Evolutionary conservation across 2,888 invertebrate genomes (phyloP).

Genomic region (Cenopis cana): DNA sequence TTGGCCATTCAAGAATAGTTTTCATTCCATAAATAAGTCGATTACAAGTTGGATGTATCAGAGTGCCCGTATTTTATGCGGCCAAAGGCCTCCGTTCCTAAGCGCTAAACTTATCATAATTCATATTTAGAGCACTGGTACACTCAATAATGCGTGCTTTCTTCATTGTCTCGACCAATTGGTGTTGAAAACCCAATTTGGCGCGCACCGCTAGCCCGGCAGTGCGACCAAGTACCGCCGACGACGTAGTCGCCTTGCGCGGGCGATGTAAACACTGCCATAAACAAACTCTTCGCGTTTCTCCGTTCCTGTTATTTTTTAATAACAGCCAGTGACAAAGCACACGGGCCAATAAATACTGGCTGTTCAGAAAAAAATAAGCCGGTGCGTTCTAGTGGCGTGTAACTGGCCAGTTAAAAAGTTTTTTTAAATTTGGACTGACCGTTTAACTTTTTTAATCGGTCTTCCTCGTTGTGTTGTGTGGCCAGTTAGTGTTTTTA

Average conservation of each 20-base stretch:
- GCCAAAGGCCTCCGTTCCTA: neutral
- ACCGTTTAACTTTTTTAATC: neutral
- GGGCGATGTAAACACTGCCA: neutral
- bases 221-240: slow-evolving; percentile 28
- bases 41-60: neutral
- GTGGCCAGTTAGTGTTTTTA: neutral
- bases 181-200: slow-evolving; percentile 14
- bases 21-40: too few species aligned
- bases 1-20: too few species aligned
- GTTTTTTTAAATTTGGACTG: neutral
- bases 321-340: slow-evolving; percentile 5
- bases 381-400: neutral
- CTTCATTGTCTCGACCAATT: slow-evolving; percentile 13
- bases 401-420: neutral
- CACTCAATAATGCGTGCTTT: slow-evolving; percentile 9
- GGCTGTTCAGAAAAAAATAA: slow-evolving; percentile 3
- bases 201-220: slow-evolving; percentile 19
- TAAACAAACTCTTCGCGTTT: neutral
- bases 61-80: neutral
- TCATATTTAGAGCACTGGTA: neutral
- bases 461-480: too few species aligned
- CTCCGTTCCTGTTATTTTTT: neutral
- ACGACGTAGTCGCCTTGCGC: slow-evolving; percentile 17
- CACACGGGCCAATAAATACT: neutral
- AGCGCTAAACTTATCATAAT: neutral